A percentile compares a stretch with the other conserved stretches of the same genome.
phyloP scores from a whole-genome alignment of 2,113 vertebrate genomes.

The Cinclus cinclus region DNA sequence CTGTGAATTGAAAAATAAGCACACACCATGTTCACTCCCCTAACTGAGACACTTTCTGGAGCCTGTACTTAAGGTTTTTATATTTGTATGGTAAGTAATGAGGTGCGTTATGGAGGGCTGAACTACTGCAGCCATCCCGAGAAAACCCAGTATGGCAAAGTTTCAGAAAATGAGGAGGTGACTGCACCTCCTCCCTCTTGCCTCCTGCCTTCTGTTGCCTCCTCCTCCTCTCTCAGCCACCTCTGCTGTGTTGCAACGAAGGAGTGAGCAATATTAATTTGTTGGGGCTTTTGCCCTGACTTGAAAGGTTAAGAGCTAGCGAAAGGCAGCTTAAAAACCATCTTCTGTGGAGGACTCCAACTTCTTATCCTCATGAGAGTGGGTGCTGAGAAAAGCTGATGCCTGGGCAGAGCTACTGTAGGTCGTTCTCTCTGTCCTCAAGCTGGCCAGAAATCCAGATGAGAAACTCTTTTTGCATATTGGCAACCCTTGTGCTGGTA shows the following conservation, averaged over 20 bases:
- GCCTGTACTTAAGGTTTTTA: not conserved
- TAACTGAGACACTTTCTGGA: not conserved
- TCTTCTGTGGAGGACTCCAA: not conserved
- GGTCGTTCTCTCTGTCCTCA: not conserved
- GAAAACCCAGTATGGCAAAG: not conserved
- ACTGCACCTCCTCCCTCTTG: not conserved
- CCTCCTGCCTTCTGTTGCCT: not conserved
- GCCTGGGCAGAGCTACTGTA: not conserved
- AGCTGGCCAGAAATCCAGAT: not conserved
- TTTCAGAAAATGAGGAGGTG: not conserved
- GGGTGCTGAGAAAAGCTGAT: not conserved
- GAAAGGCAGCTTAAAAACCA: not conserved
- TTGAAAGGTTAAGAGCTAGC: not conserved
- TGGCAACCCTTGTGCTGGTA: not conserved
- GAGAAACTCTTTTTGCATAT: not conserved
- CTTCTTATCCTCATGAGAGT: not conserved
- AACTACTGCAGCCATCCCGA: not conserved
- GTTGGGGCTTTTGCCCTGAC: not conserved
- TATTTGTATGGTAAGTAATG: not conserved
- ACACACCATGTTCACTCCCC: not conserved
- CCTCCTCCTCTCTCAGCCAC: fast-evolving
- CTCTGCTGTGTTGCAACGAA: not conserved
- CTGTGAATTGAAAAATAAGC: not conserved
- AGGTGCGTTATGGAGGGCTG: not conserved
- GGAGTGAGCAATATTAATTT: not conserved